Conservation (phyloP, 2,113 vertebrate species). For the Lycocorax pyrrhopterus region DNA sequence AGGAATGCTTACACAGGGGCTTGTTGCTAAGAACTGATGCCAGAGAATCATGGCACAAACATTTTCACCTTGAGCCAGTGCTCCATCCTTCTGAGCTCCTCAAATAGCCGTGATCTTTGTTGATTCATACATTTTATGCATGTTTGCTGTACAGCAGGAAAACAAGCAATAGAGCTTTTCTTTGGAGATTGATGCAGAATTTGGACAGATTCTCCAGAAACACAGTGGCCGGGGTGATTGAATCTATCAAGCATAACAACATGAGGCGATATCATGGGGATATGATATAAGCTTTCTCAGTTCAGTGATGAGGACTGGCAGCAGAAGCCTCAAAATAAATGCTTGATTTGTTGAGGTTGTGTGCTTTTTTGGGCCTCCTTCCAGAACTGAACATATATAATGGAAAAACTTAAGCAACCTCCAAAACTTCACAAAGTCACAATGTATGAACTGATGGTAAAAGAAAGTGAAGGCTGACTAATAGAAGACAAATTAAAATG, state of each 20-base stretch:
- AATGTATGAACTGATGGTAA: background rate
- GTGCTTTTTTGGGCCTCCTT: background rate
- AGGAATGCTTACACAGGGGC: background rate
- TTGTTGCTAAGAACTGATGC: background rate
- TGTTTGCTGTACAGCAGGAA: background rate
- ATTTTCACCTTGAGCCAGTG: background rate
- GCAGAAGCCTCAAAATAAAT: background rate
- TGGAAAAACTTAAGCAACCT: background rate
- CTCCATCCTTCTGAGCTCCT: background rate
- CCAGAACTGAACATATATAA: background rate
- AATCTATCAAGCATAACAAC: background rate
- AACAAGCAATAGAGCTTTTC: background rate
- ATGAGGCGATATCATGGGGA: background rate
- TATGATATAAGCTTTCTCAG: background rate
- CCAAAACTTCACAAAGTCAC: background rate
- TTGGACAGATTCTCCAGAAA: background rate
- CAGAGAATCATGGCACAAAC: background rate
- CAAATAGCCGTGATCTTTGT: background rate
- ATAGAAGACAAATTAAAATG: background rate
- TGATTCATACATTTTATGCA: background rate
- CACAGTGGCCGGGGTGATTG: background rate
- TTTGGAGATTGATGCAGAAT: background rate
- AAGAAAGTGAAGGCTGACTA: background rate
- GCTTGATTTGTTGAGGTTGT: background rate
- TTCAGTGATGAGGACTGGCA: background rate